Evolutionary conservation across 2,797 vertebrate genomes (phyloP), one percentile per base, ranked within the genome.

Genomic region (Melanotaenia parkinsoni): DNA sequence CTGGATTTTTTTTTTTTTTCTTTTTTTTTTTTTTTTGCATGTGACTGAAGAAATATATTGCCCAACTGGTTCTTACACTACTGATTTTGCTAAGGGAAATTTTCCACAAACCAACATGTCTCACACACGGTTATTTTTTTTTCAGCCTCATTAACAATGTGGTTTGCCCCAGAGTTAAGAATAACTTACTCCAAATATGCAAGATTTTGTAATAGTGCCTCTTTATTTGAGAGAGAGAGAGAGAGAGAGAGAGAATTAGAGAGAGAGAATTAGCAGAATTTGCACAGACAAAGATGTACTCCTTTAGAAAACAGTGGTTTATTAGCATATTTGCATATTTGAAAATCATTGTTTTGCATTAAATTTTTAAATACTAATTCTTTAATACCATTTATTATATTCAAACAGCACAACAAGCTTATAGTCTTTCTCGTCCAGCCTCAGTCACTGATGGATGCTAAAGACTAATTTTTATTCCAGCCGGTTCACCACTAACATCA

Each of bases 31-130:
- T 30, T 28, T 4, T 2, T 28, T 51, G 32, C 8, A n/a, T 66
- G 61, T 83, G 63, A 72, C 38, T 73, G 62, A 14, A 70, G 11
- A 26, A 33, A 32, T 43, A 67, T 14, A 81, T 77, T 85, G 70
- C 57, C 62, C 66, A 89, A 84, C 28, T 3, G 47, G 40, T 54
- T 81, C n/a, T 74, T 77, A 38, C 47, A 53, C 47, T n/a, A 76
- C 30, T 38, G 32, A 64, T 57, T 61, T 67, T 57, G 33, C 58
- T 57, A 1, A 20, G 63, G 37, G 28, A 75, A 56, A 28, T 54
- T 22, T 85, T 77, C 61, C 58, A 69, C 14, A 9, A 58, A 64
- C 54, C 45, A 50, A 65, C 58, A 57, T 45, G 67, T 67, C 35
- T 57, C 64, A 45, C 18, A 58, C 16, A 33, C 13, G 64, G 51